phyloP scores from a whole-genome alignment of 1,140 invertebrate genomes.

The Caenorhabditis briggsae region DNA sequence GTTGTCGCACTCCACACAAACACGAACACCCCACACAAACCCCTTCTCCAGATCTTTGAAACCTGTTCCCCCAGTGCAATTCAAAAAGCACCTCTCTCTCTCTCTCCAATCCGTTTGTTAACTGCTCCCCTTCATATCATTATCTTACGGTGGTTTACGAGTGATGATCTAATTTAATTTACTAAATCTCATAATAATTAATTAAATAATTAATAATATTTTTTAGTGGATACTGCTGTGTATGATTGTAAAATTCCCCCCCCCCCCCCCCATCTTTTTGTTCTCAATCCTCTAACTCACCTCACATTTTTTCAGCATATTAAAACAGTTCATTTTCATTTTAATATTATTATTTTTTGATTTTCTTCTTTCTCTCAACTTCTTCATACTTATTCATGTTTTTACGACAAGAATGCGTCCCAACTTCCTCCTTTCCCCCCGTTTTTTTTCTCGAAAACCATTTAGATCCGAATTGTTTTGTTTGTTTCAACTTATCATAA shows the following conservation, averaged over 20 bases:
- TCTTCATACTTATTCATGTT: conserved; percentile 51
- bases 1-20: conserved; percentile 12
- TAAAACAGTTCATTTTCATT: not conserved
- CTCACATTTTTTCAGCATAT: conserved; percentile 28
- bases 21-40: not conserved
- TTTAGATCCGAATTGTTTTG: not conserved
- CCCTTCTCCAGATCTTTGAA: conserved; percentile 33
- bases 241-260: conserved; percentile 23
- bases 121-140: conserved; percentile 19
- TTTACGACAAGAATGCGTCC: conserved; percentile 47
- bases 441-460: not conserved
- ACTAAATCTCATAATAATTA: conserved; percentile 22
- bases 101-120: not conserved
- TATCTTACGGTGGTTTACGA: conserved; percentile 5
- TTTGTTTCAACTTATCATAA: conserved; percentile 7
- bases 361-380: not conserved
- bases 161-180: conserved; percentile 14
- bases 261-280: not conserved
- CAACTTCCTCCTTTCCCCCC: not conserved
- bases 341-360: not conserved
- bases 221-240: conserved; percentile 1
- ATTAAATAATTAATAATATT: not conserved
- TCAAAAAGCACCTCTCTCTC: not conserved
- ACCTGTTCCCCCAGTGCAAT: conserved; percentile 32
- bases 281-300: conserved; percentile 37